Evolutionary conservation across 23 tunicate species (phyloP), one percentile per base, ranked within the genome.

Genomic region (Halocynthia aurantium): DNA sequence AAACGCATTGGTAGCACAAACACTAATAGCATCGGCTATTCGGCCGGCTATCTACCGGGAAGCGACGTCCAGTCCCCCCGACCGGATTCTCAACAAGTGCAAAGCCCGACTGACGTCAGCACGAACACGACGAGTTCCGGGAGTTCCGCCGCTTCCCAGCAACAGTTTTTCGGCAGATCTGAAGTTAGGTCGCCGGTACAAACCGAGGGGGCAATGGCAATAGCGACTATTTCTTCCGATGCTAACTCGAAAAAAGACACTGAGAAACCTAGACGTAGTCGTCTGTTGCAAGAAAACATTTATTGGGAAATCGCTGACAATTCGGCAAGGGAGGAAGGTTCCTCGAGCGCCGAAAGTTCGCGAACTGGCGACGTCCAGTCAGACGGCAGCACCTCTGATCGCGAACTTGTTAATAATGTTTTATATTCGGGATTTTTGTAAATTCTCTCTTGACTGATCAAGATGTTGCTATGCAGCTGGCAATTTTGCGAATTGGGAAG

Each of bases 281-380:
- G 78, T 15, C 31, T 52, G 22, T 17, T 74, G 62, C 78, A 74
- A 1, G 78, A 74, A 9, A 74, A 74, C 57, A 64, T 74, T 8
- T 74, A 74, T 54, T 74, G 78, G 78, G 78, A 74, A 74, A 74
- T 74, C 12, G 56, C 64, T 8, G 78, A 74, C 19, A 53, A 74
- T 20, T 13, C 78, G n/a, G 15, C 70, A 6, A 31, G 44, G 44
- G 44, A 31, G 44, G 44, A 31, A 31, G 44, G 44, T 31, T 31
- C 44, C 44, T 31, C 44, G 44, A 31, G 44, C 4, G 44, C 44
- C 44, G 44, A 31, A 31, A 20, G 49, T 6, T 65, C 70, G 10
- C 49, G 31, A 10, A 15, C 10, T 8, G 19, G 70, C 19, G 6
- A 65, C 19, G 19, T 8, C 15, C 70, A 65, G 19, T 15, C 70